Base-by-base conservation (phyloP, 2,797 vertebrate genomes). In the Xenops minutus region DNA sequence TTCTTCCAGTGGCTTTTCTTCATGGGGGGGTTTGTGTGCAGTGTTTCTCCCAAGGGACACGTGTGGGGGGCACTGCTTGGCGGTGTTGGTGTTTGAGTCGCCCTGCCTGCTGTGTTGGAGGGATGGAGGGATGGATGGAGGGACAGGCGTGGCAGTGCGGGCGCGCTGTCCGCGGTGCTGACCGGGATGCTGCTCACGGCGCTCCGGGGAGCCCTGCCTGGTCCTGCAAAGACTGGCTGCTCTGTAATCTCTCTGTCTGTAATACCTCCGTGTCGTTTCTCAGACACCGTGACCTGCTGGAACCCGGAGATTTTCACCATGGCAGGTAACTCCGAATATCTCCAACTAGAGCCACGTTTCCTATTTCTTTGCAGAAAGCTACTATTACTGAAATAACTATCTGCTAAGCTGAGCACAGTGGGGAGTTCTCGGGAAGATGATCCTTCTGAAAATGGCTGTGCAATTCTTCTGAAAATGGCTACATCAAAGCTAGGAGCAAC, bases 61-160 rank as follows among this genome's bases (percentile, higher is more conserved):
- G 2, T 1, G 5, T 14, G 10, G 30, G 34, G 37, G 16, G 1
- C n/a, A 12, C 29, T 2, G 24, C 71, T 49, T 46, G 17, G 67
- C 14, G 20, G 22, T 5, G 20, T 5, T 3, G 0, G 32, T 3
- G 55, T n/a, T 18, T 9, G 7, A 6, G 6, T 3, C 26, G 1
- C 3, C 5, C 3, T 20, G 55, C 44, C 22, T 8, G 41, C 43
- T 7, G 7, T 3, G 41, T 3, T 39, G 54, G 10, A 14, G 22
- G 68, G 18, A 43, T 18, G 12, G 55, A 61, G 37, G 12, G n/a
- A n/a, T n/a, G n/a, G n/a, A n/a, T n/a, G n/a, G n/a, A 21, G 61
- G 30, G 74, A n/a, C 85, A 63, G 27, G 54, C n/a, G 54, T 56
- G 89, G 72, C 26, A 10, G 36, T 14, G 6, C 12, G 9, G 58